A percentile compares a stretch with the other conserved stretches of the same genome.
phyloP scores from a whole-genome alignment of 2,113 vertebrate genomes.

The Anoura caudifer region DNA sequence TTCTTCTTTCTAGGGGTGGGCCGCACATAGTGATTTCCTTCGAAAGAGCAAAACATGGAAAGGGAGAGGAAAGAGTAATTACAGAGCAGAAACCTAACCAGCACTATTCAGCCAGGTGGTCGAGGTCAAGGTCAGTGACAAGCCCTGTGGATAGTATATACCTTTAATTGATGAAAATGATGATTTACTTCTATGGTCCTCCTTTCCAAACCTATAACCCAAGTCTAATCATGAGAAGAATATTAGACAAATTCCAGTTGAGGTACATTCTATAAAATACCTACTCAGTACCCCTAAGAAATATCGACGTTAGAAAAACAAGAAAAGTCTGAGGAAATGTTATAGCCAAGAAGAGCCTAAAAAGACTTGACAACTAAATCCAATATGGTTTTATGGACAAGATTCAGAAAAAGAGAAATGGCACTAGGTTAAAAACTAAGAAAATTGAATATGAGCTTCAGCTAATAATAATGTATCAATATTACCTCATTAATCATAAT shows the following conservation, averaged over 20 bases:
- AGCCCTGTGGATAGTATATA: neutral
- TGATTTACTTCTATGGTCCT: neutral
- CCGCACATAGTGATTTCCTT: neutral
- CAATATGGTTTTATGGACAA: neutral
- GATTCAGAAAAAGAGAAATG: neutral
- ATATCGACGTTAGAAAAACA: neutral
- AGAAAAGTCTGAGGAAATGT: neutral
- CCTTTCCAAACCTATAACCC: neutral
- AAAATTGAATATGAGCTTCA: neutral
- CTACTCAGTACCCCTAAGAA: neutral
- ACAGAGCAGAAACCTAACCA: neutral
- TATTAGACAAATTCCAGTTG: neutral
- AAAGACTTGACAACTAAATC: neutral
- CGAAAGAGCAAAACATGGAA: neutral
- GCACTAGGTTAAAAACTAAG: neutral
- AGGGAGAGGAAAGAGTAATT: neutral
- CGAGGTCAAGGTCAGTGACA: neutral
- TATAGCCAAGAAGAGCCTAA: neutral
- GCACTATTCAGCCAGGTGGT: neutral
- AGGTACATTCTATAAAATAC: neutral
- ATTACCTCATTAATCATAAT: neutral
- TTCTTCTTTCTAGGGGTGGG: neutral
- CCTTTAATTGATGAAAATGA: neutral
- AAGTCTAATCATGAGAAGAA: neutral
- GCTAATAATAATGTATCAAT: neutral